phyloP scores from a whole-genome alignment of 2,888 invertebrate species.

The Dryobota labecula region DNA sequence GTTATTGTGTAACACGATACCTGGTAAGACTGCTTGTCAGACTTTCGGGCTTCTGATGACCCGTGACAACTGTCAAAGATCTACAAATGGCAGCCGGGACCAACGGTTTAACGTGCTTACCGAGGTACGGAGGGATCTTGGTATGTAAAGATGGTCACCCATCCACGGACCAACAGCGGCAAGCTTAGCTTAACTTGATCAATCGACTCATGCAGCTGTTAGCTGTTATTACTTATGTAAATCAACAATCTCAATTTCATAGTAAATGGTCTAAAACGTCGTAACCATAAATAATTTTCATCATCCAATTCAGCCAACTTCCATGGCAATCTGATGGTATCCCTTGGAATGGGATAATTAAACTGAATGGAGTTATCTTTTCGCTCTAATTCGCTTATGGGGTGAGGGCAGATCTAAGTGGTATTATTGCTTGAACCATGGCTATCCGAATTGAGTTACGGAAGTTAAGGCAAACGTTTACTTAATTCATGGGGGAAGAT shows the following conservation, averaged over 20 bases:
- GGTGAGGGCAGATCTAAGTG: constrained; percentile 40
- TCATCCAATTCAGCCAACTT: constrained; percentile 35
- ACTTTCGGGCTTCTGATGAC: too few species aligned
- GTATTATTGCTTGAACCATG: constrained; percentile 32
- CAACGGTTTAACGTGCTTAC: too few species aligned
- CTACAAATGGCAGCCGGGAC: too few species aligned
- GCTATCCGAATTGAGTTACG: constrained; percentile 38
- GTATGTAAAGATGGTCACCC: too few species aligned
- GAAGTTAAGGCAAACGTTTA: constrained; percentile 34
- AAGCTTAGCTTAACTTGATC: too few species aligned
- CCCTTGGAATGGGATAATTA: constrained; percentile 41
- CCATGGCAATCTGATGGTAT: constrained; percentile 44
- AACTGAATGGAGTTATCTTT: constrained; percentile 54
- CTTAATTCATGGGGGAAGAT: constrained; percentile 22
- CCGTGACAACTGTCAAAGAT: too few species aligned
- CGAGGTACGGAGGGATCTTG: too few species aligned
- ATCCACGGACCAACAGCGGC: too few species aligned
- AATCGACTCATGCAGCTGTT: too few species aligned
- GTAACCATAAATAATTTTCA: constrained; percentile 41
- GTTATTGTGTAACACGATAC: too few species aligned
- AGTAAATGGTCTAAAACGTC: neutral
- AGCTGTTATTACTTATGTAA: too few species aligned
- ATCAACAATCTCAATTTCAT: neutral
- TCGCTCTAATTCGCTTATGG: constrained; percentile 57
- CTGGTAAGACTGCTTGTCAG: too few species aligned